A percentile compares a stretch with the other conserved stretches of the same genome.
Evolutionary conservation across 2,113 vertebrate species (phyloP).

Genomic region (Gadus chalcogrammus): DNA sequence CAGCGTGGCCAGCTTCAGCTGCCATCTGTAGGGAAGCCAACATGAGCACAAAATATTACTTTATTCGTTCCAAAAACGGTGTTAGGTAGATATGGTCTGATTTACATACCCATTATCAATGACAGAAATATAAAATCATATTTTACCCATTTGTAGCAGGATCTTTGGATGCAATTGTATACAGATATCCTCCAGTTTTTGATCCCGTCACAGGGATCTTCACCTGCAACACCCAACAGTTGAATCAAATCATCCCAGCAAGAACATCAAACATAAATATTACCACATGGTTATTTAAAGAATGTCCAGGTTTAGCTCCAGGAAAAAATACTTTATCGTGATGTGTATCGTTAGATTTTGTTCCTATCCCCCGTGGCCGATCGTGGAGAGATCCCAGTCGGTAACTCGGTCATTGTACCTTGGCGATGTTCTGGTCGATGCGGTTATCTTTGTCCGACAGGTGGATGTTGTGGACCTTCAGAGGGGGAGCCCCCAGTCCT

Average conservation of each 20-base stretch:
- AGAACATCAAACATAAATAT: neutral
- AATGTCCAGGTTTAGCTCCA: neutral
- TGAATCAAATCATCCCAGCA: neutral
- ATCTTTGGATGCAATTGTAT: constrained; percentile 63
- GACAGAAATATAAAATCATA: neutral
- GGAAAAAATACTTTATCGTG: too few relatives aligned
- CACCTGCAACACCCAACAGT: constrained; percentile 55
- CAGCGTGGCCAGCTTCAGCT: constrained; percentile 71
- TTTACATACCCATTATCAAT: too few relatives aligned
- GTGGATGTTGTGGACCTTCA: constrained; percentile 76
- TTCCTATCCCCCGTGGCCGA: neutral
- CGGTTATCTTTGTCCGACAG: constrained; percentile 73
- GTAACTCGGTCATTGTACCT: constrained; percentile 17
- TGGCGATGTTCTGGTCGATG: constrained; percentile 51
- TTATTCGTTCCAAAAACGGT: neutral
- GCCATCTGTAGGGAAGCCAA: constrained; percentile 64
- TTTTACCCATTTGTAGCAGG: constrained; percentile 55
- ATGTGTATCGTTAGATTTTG: too few relatives aligned
- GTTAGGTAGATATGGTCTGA: neutral
- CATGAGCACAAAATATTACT: neutral
- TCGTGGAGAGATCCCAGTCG: neutral
- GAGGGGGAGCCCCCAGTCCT: constrained; percentile 74
- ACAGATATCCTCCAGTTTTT: constrained; percentile 66
- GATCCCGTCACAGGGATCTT: constrained; percentile 79
- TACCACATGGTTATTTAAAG: too few relatives aligned